Percentiles rank a stretch among this genome's conserved stretches.
Conservation (phyloP, 2,888 invertebrate species). For the Drosophila rellima region DNA sequence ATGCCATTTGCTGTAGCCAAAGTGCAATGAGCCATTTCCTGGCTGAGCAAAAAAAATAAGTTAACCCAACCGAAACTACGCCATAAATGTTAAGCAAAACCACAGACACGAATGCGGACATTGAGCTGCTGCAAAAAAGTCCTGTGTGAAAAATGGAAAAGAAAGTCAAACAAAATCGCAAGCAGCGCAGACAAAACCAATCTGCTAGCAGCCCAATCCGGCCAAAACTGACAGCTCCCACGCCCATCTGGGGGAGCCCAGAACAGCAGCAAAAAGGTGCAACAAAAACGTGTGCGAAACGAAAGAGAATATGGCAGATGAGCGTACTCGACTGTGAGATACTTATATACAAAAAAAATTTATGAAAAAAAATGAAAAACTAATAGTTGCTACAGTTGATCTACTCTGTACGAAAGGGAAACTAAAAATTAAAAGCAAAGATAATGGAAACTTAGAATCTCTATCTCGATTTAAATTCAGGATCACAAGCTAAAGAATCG, state of each 20-base stretch:
- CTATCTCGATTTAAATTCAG: no score
- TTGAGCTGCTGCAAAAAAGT: conserved; percentile 33
- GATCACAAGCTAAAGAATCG: no score
- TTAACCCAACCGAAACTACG: conserved; percentile 41
- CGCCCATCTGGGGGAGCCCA: conserved; percentile 32
- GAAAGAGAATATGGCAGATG: conserved; percentile 26
- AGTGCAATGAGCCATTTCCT: conserved; percentile 82
- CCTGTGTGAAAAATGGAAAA: conserved; percentile 3
- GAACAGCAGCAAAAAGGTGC: conserved; percentile 55
- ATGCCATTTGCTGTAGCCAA: conserved; percentile 79
- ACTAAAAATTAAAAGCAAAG: no score
- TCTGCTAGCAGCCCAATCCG: conserved; percentile 70
- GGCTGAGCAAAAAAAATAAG: conserved; percentile 28
- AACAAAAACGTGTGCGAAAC: conserved; percentile 48
- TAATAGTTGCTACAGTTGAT: no score
- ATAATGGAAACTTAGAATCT: no score
- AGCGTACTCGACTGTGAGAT: conserved; percentile 38
- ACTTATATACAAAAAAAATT: no score
- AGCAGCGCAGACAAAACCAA: conserved; percentile 72
- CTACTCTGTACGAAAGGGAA: no score
- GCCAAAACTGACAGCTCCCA: conserved; percentile 66
- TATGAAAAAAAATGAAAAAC: no score
- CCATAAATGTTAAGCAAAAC: conserved; percentile 76
- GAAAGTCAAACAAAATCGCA: conserved; percentile 23
- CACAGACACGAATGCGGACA: conserved; percentile 67